Evolutionary conservation across 2,888 invertebrate genomes (phyloP), one percentile per base, ranked within the genome.

Genomic region (Brachycybe producta): DNA sequence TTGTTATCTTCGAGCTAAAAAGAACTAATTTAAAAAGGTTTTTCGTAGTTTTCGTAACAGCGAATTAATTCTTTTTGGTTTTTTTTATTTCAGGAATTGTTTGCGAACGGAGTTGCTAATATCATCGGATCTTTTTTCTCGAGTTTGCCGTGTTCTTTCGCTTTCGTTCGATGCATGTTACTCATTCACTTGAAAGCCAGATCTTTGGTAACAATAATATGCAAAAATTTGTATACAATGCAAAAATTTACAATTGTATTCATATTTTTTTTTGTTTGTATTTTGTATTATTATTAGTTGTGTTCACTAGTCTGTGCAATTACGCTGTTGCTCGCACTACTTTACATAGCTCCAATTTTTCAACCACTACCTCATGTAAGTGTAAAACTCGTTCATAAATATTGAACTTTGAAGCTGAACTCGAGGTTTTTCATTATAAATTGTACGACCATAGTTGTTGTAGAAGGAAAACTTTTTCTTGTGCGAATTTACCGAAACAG

Each of bases 151-250:
- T 28, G 41, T 13, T 41, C 49, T 15, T 49, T 49, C 15, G 49
- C 49, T n/a, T 49, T 49, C 21, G 49, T 49, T 26, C 30, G 49
- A 7, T 49, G 49, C 41, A 39, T 49, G 39, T 30, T 49, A 32
- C 41, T 49, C 13, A 49, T 49, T 13, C 49, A 49, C 34, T 28
- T 49, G 7, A 38, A 38, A 34, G 32, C 49, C 19, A 17, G 39
- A 30, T 32, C 49, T 2, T 8, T 49, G 28, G 49, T 49, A 49
- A 30, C 7, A n/a, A n/a, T n/a, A n/a, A n/a, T n/a, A n/a, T n/a
- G n/a, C n/a, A n/a, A n/a, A n/a, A n/a, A n/a, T n/a, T n/a, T n/a
- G n/a, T n/a, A n/a, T n/a, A 23, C 5, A n/a, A 19, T 32, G 32
- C 24, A 23, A 30, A 27, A 15, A n/a, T 43, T 43, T 21, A 44